A percentile compares a stretch with the other conserved stretches of the same genome.
phyloP scores from a whole-genome alignment of 1,140 invertebrate genomes.

The Phortica variegata region DNA sequence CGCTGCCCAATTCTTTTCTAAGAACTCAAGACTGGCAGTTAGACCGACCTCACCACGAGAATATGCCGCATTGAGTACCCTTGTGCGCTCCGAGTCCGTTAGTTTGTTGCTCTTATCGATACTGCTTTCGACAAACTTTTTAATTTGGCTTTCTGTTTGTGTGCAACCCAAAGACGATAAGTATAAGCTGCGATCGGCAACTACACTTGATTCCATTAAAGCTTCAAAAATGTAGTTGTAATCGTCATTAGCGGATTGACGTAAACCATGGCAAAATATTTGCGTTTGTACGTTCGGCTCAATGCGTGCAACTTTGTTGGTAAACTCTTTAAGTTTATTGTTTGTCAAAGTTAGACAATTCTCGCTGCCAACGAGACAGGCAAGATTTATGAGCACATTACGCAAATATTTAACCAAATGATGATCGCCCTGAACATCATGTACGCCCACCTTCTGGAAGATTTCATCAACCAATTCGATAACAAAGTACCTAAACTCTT shows the following conservation, averaged over 20 bases:
- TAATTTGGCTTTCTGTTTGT: constrained; percentile 31
- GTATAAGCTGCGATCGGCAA: constrained; percentile 58
- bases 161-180: constrained; percentile 63
- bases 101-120: constrained; percentile 20
- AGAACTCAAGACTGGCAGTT: constrained; percentile 29
- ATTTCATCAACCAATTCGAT: constrained; percentile 30
- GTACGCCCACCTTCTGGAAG: constrained; percentile 47
- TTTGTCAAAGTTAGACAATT: constrained; percentile 56
- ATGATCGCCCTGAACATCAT: constrained; percentile 45
- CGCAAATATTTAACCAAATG: constrained; percentile 53
- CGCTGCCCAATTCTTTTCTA: constrained; percentile 29
- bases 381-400: constrained; percentile 50
- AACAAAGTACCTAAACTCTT: constrained; percentile 21
- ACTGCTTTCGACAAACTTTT: constrained; percentile 25
- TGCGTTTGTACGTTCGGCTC: constrained; percentile 33
- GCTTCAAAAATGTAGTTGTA: constrained; percentile 65
- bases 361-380: constrained; percentile 58
- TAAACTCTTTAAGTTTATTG: constrained; percentile 37
- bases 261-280: constrained; percentile 68
- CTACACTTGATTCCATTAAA: constrained; percentile 59
- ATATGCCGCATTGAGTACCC: constrained; percentile 27
- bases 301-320: constrained; percentile 29
- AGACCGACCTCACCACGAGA: constrained; percentile 28
- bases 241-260: constrained; percentile 61
- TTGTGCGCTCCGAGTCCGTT: constrained; percentile 26